phyloP scores from a whole-genome alignment of 2,888 invertebrate genomes.

The Liopterus haemorrhoidalis region DNA sequence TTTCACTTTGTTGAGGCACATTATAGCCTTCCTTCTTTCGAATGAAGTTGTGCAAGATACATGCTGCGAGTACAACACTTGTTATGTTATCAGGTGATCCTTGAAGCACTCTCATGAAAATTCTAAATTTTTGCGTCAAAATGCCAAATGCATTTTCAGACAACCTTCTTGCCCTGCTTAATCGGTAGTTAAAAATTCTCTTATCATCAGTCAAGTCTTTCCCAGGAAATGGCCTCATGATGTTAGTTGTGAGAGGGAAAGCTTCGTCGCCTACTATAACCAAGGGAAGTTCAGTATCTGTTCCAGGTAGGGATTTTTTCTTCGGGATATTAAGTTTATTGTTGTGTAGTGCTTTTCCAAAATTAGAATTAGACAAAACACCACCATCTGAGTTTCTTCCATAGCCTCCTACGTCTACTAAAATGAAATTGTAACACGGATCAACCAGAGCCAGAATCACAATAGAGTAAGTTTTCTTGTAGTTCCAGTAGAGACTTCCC shows the following conservation, averaged over 20 bases:
- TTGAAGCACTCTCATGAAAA: too few relatives aligned
- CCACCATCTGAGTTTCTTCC: conserved; percentile 30
- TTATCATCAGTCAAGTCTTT: conserved; percentile 11
- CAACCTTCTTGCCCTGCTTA: conserved; percentile 18
- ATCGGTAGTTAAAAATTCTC: conserved; percentile 23
- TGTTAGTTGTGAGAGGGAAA: conserved; percentile 22
- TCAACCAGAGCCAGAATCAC: conserved; percentile 30
- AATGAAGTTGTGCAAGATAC: too few relatives aligned
- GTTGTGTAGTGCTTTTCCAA: conserved; percentile 24
- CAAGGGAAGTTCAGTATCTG: conserved; percentile 13
- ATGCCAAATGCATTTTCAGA: conserved; percentile 26
- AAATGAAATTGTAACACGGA: conserved; percentile 28
- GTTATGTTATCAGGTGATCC: too few relatives aligned
- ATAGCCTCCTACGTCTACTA: conserved; percentile 25
- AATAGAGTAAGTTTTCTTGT: conserved; percentile 30
- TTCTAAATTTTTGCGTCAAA: too few relatives aligned
- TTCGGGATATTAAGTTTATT: conserved; percentile 25
- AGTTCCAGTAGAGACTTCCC: conserved; percentile 30
- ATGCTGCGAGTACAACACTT: too few relatives aligned
- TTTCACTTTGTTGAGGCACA: too few relatives aligned
- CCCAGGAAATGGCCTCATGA: conserved; percentile 26
- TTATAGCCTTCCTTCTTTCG: too few relatives aligned
- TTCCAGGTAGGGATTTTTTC: conserved; percentile 20
- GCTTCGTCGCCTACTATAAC: conserved; percentile 23
- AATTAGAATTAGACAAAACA: conserved; percentile 28